A percentile compares a stretch with the other conserved stretches of the same genome.
These are phyloP conservation scores for Augochlorella aurata DNA, from an alignment of 2,888 invertebrate genomes.

Conservation along the genomic window DNA sequence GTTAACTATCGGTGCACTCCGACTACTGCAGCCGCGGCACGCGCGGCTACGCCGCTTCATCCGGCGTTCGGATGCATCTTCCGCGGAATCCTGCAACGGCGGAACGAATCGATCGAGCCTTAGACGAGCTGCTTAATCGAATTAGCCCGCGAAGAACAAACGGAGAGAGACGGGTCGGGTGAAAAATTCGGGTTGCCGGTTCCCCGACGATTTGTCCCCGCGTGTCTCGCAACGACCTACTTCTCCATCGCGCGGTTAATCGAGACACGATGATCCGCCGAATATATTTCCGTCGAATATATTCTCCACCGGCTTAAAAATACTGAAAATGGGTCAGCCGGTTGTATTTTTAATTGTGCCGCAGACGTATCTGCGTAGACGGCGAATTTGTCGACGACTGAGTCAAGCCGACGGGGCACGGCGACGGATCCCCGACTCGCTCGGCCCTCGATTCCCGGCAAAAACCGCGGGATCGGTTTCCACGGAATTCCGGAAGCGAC, in stretches of 20 bases:
- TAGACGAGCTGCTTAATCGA: neutral
- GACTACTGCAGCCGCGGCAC: constrained; percentile 43
- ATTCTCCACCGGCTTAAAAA: constrained; percentile 66
- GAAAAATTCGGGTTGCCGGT: constrained; percentile 33
- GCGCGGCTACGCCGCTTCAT: neutral
- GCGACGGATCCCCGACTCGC: neutral
- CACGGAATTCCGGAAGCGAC: constrained; percentile 43
- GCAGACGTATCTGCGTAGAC: constrained; percentile 73
- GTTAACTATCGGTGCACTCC: constrained; percentile 54
- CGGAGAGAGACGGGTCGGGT: neutral
- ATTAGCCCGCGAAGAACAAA: neutral
- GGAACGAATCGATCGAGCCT: neutral
- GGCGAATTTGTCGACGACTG: constrained; percentile 27
- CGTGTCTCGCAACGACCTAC: constrained; percentile 58
- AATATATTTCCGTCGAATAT: constrained; percentile 70
- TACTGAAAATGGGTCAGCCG: constrained; percentile 75
- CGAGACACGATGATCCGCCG: constrained; percentile 64
- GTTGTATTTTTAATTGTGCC: constrained; percentile 79
- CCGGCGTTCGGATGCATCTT: neutral
- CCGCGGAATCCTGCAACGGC: neutral
- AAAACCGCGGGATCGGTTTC: constrained; percentile 41
- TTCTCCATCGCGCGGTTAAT: constrained; percentile 65
- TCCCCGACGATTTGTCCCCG: constrained; percentile 27
- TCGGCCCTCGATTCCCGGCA: neutral
- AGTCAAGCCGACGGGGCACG: neutral